A percentile compares a stretch with the other conserved stretches of the same genome.
These are phyloP conservation scores for Trachelus troglodyta DNA, from an alignment of 2,888 invertebrate species.

Conservation along the genomic window DNA sequence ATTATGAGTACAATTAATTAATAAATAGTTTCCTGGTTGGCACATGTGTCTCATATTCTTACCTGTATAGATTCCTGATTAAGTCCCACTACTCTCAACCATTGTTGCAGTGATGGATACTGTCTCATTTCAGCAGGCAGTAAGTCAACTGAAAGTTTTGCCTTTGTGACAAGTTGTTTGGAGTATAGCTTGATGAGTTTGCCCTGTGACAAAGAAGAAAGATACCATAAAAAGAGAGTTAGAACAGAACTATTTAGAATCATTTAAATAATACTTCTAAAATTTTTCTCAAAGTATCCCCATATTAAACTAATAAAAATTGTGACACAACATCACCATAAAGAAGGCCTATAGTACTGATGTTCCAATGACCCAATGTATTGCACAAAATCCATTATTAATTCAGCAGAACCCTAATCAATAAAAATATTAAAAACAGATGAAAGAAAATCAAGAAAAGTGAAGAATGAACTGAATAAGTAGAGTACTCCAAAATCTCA, in stretches of 20 bases:
- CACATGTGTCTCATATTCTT: slow-evolving; percentile 15
- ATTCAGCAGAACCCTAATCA: not conserved
- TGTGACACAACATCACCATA: not conserved
- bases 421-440: not conserved
- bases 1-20: not conserved
- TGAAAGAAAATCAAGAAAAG: not conserved
- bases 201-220: slow-evolving; percentile 72
- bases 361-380: not conserved
- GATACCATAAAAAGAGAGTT: not conserved
- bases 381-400: not conserved
- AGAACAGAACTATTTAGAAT: not conserved
- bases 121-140: slow-evolving; percentile 75
- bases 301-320: not conserved
- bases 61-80: slow-evolving; percentile 79
- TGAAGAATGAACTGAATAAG: not conserved
- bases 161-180: slow-evolving; percentile 87
- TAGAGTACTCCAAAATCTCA: not conserved
- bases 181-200: slow-evolving; percentile 95
- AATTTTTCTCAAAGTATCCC: not conserved
- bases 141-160: slow-evolving; percentile 76
- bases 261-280: not conserved
- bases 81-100: slow-evolving; percentile 92
- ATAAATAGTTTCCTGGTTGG: not conserved
- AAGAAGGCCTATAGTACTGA: not conserved
- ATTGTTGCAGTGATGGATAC: slow-evolving; percentile 87